A percentile compares a stretch with the other conserved stretches of the same genome.
phyloP scores from a whole-genome alignment of 2,113 vertebrate genomes.

The Apeltes quadracus region DNA sequence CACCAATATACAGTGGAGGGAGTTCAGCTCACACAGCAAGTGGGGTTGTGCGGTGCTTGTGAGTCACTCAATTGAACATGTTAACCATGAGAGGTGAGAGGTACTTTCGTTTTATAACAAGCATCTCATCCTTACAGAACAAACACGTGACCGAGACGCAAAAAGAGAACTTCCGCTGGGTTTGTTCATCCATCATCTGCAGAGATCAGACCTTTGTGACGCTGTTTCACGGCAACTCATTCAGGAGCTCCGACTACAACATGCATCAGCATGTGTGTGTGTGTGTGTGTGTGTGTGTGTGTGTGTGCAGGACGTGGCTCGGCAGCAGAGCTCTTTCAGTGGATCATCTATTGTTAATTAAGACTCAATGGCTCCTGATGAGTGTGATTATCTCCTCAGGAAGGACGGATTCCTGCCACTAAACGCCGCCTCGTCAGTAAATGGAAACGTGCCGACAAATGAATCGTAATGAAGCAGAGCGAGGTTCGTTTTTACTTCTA shows the following conservation, averaged over 20 bases:
- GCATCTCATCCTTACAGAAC: not conserved
- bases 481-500: not conserved
- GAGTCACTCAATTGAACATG: too few relatives aligned
- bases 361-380: slow-evolving; percentile 62
- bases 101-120: not conserved
- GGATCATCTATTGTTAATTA: slow-evolving; percentile 67
- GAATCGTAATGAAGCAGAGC: slow-evolving; percentile 1
- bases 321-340: slow-evolving; percentile 53
- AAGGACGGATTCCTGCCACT: slow-evolving; percentile 31
- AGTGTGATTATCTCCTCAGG: slow-evolving; percentile 60
- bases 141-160: too few relatives aligned
- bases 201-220: too few relatives aligned
- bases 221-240: too few relatives aligned
- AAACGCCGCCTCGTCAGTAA: slow-evolving; percentile 15
- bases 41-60: not conserved
- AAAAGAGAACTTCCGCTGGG: too few relatives aligned
- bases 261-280: not conserved
- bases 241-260: not conserved
- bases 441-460: slow-evolving; percentile 7
- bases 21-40: not conserved
- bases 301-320: too few relatives aligned
- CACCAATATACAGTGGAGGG: too few relatives aligned
- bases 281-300: too few relatives aligned
- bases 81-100: not conserved
- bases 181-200: too few relatives aligned